A percentile compares a stretch with the other conserved stretches of the same genome.
These are phyloP conservation scores for Cryptoblepharus egeriae DNA, from an alignment of 2,797 vertebrate species.

Conservation along the genomic window DNA sequence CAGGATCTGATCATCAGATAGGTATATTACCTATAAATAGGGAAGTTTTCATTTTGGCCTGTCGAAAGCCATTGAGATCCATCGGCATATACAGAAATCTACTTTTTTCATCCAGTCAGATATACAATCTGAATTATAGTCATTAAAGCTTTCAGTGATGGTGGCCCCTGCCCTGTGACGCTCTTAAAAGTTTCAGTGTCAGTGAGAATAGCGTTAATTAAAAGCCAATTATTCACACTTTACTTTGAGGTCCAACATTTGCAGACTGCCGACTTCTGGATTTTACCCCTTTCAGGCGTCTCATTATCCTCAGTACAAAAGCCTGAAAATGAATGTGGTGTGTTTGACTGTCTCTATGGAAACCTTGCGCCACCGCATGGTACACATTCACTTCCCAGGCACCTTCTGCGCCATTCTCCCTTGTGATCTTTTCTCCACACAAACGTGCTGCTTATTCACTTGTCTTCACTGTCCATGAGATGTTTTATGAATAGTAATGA, in stretches of 20 bases:
- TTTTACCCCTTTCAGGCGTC: constrained; percentile 44
- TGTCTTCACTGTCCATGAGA: constrained; percentile 31
- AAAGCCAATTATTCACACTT: constrained; percentile 79
- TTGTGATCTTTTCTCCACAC: constrained; percentile 64
- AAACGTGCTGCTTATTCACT: constrained; percentile 59
- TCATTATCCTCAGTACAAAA: constrained; percentile 74
- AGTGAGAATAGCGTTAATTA: constrained; percentile 71
- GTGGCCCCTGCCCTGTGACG: constrained; percentile 41
- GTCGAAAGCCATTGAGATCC: neutral
- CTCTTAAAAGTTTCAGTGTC: constrained; percentile 38
- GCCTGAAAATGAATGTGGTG: constrained; percentile 48
- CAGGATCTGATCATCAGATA: neutral
- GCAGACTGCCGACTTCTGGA: constrained; percentile 44
- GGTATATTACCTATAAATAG: neutral
- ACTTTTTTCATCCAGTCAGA: neutral
- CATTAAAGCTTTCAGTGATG: constrained; percentile 1
- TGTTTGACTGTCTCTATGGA: constrained; percentile 73
- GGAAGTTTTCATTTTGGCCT: neutral
- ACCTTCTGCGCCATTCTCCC: constrained; percentile 44
- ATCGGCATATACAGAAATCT: neutral
- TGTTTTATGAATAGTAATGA: constrained; percentile 55
- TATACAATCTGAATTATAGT: neutral
- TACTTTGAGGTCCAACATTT: constrained; percentile 57
- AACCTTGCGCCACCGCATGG: constrained; percentile 61
- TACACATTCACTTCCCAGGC: constrained; percentile 61